phyloP scores from a whole-genome alignment of 2,888 invertebrate species.

The Unio delphinus region DNA sequence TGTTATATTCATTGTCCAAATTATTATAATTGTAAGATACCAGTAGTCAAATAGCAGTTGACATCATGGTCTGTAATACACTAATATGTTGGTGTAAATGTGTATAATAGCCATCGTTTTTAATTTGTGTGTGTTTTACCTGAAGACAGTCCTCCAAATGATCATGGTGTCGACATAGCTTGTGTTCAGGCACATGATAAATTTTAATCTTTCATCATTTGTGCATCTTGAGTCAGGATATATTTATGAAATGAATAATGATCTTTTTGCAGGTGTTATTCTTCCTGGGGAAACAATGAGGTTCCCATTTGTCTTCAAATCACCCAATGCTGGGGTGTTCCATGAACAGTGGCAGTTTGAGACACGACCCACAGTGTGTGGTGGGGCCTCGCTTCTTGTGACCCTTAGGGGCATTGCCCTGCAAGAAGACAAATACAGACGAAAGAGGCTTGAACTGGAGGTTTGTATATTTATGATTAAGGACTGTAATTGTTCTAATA shows the following conservation, averaged over 20 bases:
- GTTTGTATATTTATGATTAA: slow-evolving; percentile 31
- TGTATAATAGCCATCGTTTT: too few relatives aligned
- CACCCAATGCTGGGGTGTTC: slow-evolving; percentile 69
- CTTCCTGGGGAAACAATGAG: slow-evolving; percentile 69
- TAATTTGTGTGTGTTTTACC: too few relatives aligned
- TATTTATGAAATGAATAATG: not conserved
- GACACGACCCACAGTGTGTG: slow-evolving; percentile 67
- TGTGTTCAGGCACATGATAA: not conserved
- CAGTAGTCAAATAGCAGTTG: too few relatives aligned
- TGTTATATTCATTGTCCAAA: too few relatives aligned
- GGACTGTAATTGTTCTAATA: not conserved
- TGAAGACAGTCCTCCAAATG: too few relatives aligned
- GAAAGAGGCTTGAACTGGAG: slow-evolving; percentile 64
- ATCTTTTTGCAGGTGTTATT: slow-evolving; percentile 60
- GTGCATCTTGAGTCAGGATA: too few relatives aligned
- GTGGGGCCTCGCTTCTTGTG: slow-evolving; percentile 67
- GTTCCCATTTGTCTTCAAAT: slow-evolving; percentile 71
- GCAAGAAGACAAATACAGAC: slow-evolving; percentile 65
- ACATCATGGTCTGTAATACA: too few relatives aligned
- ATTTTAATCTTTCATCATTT: not conserved
- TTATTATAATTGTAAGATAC: too few relatives aligned
- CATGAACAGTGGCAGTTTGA: slow-evolving; percentile 70
- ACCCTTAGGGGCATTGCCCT: slow-evolving; percentile 69
- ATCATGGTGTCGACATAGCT: too few relatives aligned
- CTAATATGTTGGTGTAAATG: too few relatives aligned